Evolutionary conservation across 2,797 vertebrate species (phyloP).

Genomic region (Numenius phaeopus): DNA sequence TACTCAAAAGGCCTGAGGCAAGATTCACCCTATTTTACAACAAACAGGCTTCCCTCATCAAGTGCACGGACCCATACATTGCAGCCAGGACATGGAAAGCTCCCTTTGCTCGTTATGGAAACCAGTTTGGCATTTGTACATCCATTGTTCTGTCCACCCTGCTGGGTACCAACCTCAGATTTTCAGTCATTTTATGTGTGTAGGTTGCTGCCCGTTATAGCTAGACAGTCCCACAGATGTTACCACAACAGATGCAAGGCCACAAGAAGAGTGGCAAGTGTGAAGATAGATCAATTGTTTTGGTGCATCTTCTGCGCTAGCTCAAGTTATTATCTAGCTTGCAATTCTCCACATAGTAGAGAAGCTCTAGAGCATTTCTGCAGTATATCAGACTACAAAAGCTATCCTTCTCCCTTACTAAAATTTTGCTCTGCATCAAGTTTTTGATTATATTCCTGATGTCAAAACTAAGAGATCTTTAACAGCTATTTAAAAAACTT

Average conservation of each 20-base stretch:
- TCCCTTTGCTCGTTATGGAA: background rate
- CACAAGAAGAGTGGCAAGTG: background rate
- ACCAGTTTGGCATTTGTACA: background rate
- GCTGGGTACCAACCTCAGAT: background rate
- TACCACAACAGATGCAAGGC: background rate
- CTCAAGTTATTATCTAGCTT: background rate
- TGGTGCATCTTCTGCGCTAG: background rate
- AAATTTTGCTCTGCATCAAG: background rate
- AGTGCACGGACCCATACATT: background rate
- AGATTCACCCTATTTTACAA: background rate
- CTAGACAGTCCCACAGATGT: background rate
- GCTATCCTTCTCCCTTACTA: background rate
- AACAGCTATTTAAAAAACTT: background rate
- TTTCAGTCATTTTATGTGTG: background rate
- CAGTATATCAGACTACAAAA: background rate
- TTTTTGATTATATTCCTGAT: background rate
- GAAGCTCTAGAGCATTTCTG: background rate
- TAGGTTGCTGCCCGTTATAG: background rate
- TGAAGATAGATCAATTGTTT: rapidly evolving
- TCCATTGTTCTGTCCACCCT: background rate
- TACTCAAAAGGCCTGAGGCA: background rate
- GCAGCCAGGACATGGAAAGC: background rate
- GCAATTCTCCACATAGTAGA: background rate
- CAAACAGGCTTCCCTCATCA: background rate
- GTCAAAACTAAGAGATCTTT: background rate